These are phyloP conservation scores for Oryzias curvinotus DNA, from an alignment of 2,113 vertebrate genomes.

Conservation along the genomic window DNA sequence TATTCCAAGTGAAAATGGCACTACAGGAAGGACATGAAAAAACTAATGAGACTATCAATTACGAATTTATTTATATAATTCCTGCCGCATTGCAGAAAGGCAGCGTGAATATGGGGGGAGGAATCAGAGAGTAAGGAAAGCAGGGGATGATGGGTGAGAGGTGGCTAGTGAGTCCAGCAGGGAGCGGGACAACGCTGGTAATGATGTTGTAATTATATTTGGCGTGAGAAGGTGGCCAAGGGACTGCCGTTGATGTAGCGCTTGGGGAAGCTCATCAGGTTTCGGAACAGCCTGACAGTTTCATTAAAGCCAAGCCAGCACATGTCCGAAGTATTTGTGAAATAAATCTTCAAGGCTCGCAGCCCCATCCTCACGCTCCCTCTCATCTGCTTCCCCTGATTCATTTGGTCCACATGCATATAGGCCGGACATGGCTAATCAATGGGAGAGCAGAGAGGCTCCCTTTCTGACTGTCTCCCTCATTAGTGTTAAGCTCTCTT, in stretches of 20 bases:
- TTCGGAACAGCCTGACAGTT: constrained; percentile 67
- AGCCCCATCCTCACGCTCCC: not conserved
- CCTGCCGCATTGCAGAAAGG: constrained; percentile 63
- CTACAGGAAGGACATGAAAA: constrained; percentile 41
- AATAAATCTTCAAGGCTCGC: constrained; percentile 56
- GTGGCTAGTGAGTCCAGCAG: constrained; percentile 23
- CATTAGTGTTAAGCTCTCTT: constrained; percentile 64
- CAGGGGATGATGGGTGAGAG: constrained; percentile 5
- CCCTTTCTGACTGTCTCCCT: constrained; percentile 40
- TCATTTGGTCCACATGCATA: constrained; percentile 34
- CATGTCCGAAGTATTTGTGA: constrained; percentile 68
- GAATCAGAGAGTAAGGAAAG: constrained; percentile 24
- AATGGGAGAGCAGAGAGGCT: constrained; percentile 47
- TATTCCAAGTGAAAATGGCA: constrained; percentile 38
- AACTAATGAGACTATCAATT: constrained; percentile 60
- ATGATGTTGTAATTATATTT: constrained; percentile 75
- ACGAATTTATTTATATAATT: constrained; percentile 15
- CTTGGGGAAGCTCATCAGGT: constrained; percentile 65
- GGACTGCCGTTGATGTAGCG: constrained; percentile 59
- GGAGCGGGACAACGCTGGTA: constrained; percentile 38
- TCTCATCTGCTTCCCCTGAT: constrained; percentile 39
- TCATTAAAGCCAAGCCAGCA: constrained; percentile 67
- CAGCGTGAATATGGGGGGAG: constrained; percentile 15
- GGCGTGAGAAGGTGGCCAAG: constrained; percentile 59
- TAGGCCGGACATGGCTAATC: constrained; percentile 40